These are phyloP conservation scores for Manduca sexta DNA, from an alignment of 1,140 invertebrate species.

Conservation along the genomic window DNA sequence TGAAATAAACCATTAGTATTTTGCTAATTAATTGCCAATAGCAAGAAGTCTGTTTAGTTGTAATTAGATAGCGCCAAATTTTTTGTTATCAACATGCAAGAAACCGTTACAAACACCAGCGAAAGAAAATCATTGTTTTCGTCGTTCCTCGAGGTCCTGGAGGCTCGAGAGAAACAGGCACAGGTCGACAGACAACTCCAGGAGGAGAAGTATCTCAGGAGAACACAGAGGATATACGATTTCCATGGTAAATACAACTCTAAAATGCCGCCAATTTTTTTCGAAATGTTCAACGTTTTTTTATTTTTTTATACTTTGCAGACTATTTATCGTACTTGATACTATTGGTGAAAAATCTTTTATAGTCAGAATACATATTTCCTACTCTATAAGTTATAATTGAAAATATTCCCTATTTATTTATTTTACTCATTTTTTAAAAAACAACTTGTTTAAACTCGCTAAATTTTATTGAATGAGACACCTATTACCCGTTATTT, in stretches of 20 bases:
- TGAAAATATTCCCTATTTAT: too few species aligned
- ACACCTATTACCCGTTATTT: too few species aligned
- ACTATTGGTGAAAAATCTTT: too few species aligned
- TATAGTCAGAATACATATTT: too few species aligned
- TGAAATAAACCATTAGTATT: conserved; percentile 10
- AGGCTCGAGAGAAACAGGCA: conserved; percentile 50
- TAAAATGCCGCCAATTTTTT: background rate
- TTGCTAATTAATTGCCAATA: too few species aligned
- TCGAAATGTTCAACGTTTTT: too few species aligned
- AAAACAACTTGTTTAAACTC: too few species aligned
- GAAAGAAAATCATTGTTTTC: conserved; percentile 64
- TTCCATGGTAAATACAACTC: conserved; percentile 45
- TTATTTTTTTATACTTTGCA: too few species aligned
- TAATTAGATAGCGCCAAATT: conserved; percentile 6
- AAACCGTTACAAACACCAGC: conserved; percentile 66
- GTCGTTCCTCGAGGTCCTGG: conserved; percentile 55
- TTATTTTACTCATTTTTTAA: too few species aligned
- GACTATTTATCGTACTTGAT: too few species aligned
- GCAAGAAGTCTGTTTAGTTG: background rate
- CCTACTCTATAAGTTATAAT: too few species aligned
- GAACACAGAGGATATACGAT: conserved; percentile 63
- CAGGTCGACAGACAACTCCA: conserved; percentile 54
- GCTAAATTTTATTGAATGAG: too few species aligned
- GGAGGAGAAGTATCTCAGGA: conserved; percentile 58
- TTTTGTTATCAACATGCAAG: conserved; percentile 56